Conservation (phyloP, 1,140 invertebrate species). For the Zaprionus nigranus region DNA sequence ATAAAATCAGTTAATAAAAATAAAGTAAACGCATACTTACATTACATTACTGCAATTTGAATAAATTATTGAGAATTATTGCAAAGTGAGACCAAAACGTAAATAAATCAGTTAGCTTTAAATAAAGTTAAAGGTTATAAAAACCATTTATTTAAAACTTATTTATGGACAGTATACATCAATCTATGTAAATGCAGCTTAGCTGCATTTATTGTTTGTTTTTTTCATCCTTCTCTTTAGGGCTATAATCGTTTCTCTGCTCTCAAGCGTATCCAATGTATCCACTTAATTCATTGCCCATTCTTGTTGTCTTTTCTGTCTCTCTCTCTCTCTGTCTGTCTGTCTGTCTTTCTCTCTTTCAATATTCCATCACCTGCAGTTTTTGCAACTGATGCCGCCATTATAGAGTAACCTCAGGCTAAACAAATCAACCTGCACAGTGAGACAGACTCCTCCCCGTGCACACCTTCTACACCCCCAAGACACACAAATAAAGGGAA, state of each 20-base stretch:
- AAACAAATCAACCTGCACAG: conserved; percentile 23
- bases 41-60: too few species aligned
- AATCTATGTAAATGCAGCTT: neutral
- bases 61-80: too few species aligned
- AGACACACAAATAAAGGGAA: neutral
- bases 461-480: neutral
- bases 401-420: conserved; percentile 50
- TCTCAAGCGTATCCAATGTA: neutral
- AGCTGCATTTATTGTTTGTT: neutral
- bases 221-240: neutral
- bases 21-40: too few species aligned
- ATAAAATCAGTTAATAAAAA: too few species aligned
- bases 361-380: conserved; percentile 52
- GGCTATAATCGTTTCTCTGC: neutral
- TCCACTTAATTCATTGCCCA: conserved; percentile 5
- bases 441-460: neutral
- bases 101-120: too few species aligned
- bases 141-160: too few species aligned
- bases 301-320: neutral
- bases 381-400: conserved; percentile 25
- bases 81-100: too few species aligned
- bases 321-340: neutral
- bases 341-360: neutral
- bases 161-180: neutral
- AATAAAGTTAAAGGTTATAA: too few species aligned